Evolutionary conservation across 2,888 invertebrate species (phyloP), one percentile per base, ranked within the genome.

Genomic region (Eugnorisma glareosa): DNA sequence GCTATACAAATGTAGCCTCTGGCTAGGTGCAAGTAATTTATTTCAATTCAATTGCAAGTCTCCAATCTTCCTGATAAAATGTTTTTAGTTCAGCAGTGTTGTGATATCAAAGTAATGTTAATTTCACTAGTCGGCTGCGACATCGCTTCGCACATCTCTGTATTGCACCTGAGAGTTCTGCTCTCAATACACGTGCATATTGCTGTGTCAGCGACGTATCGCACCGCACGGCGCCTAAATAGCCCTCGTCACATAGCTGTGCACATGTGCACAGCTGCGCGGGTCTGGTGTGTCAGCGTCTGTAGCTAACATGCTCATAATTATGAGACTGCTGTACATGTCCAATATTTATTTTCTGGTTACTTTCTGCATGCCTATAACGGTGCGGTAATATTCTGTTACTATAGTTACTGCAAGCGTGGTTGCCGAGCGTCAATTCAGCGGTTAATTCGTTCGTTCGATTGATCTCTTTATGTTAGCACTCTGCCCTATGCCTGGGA

Each of bases 341-440:
- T 31, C n/a, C 31, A 43, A 31, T 73, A 73, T 73, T 40, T 71
- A 51, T 31, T 51, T 11, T 37, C 11, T 28, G 28, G 24, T 70
- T 37, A 28, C 21, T 48, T 40, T 24, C 18, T 54, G n/a, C 28
- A 37, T 24, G 13, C 28, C n/a, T 13, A 54, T 31, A 48, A 24
- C 31, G 21, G 13, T 11, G 37, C 13, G 3, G 31, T 40, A 7
- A 66, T 43, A n/a, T 31, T 18, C n/a, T 28, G 43, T 51, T 24
- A 11, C 51, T 51, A 51, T n/a, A 51, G 24, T 51, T 10, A 51
- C 51, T 48, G 51, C 24, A 51, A 24, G 51, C 24, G 24, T 51
- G 24, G 10, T 24, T 10, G 51, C 8, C 10, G 51, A 51, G 51
- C 51, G 24, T 51, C 21, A 48, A 48, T 48, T 48, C 48, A 24